These are phyloP conservation scores for Asbolus verrucosus DNA, from an alignment of 1,140 invertebrate species.

Conservation along the genomic window DNA sequence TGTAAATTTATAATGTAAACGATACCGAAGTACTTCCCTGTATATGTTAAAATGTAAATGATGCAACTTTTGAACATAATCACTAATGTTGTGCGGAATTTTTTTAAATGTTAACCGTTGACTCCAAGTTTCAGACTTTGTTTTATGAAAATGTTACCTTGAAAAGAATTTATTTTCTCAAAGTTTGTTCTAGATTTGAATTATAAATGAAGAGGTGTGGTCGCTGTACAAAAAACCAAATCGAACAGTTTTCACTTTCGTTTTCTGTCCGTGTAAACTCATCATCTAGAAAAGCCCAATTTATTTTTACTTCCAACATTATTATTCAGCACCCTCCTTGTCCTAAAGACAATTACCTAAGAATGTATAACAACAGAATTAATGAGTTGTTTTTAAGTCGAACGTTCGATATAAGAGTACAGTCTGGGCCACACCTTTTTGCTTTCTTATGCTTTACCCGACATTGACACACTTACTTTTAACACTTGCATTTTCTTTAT, in stretches of 20 bases:
- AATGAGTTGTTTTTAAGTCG: slow-evolving; percentile 33
- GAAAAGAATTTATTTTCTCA: slow-evolving; percentile 22
- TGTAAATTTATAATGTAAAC: too few relatives aligned
- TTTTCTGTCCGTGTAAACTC: not conserved
- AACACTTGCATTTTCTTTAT: slow-evolving; percentile 41
- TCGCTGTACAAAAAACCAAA: slow-evolving; percentile 4
- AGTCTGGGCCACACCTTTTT: slow-evolving; percentile 40
- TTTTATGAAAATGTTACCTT: not conserved
- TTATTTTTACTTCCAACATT: not conserved
- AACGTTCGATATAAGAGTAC: slow-evolving; percentile 36
- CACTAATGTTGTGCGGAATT: too few relatives aligned
- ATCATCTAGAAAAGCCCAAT: not conserved
- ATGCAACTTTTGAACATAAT: too few relatives aligned
- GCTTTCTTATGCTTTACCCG: slow-evolving; percentile 42
- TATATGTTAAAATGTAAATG: too few relatives aligned
- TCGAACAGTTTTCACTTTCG: slow-evolving; percentile 7
- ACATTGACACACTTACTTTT: slow-evolving; percentile 43
- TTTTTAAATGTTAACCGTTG: too few relatives aligned
- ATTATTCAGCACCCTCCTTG: slow-evolving; percentile 13
- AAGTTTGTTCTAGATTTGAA: slow-evolving; percentile 1
- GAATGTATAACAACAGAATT: slow-evolving; percentile 27
- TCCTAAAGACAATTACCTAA: slow-evolving; percentile 21
- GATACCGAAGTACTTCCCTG: too few relatives aligned
- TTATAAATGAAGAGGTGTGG: slow-evolving; percentile 24
- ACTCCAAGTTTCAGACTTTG: slow-evolving; percentile 27